phyloP scores from a whole-genome alignment of 2,113 vertebrate genomes.

The Microcebus jonahi region DNA sequence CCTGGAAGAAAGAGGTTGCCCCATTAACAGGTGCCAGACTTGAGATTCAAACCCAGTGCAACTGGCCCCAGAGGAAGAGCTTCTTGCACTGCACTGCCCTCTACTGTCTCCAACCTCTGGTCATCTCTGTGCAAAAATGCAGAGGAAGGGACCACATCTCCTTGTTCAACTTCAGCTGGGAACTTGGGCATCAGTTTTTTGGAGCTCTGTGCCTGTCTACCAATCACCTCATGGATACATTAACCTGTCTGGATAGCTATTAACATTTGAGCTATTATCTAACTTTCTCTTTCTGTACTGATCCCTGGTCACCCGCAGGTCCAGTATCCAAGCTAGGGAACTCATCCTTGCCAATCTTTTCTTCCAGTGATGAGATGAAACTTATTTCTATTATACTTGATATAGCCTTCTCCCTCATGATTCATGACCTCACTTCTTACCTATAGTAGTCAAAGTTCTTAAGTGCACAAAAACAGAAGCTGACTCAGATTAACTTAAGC shows the following conservation, averaged over 20 bases:
- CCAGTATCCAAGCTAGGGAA: background rate
- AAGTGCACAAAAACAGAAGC: slow-evolving; percentile 5
- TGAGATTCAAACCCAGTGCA: background rate
- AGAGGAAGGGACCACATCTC: background rate
- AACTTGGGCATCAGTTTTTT: background rate
- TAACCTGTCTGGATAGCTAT: background rate
- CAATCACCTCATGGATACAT: background rate
- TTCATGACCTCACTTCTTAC: slow-evolving; percentile 5
- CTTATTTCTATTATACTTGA: background rate
- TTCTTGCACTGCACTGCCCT: background rate
- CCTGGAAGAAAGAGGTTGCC: background rate
- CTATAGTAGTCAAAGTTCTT: background rate
- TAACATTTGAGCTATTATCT: background rate
- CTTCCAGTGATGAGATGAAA: background rate
- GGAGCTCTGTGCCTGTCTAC: background rate
- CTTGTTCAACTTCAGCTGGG: background rate
- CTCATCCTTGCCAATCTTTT: background rate
- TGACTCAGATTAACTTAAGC: slow-evolving; percentile 21
- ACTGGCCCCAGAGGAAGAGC: no score
- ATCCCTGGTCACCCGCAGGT: background rate
- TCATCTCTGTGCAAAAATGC: background rate
- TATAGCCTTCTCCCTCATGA: background rate
- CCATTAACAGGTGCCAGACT: background rate
- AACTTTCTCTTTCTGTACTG: background rate
- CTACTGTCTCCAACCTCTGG: background rate